Conservation (phyloP, 2,888 invertebrate species). For the Acronicta psi region DNA sequence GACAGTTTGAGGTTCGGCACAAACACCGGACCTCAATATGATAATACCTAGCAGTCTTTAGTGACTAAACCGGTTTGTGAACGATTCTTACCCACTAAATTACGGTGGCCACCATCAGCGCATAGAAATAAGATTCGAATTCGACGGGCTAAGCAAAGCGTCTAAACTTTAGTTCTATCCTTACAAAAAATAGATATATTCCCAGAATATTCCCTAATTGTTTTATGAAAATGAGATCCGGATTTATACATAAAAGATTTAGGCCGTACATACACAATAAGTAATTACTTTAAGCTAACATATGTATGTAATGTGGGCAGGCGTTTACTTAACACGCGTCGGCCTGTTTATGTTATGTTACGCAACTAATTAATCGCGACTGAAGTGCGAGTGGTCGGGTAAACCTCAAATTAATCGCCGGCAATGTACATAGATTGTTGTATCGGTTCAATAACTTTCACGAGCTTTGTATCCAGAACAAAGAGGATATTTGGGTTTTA, state of each 20-base stretch:
- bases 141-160: too few relatives aligned
- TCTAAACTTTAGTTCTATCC: too few relatives aligned
- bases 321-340: constrained; percentile 19
- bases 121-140: too few relatives aligned
- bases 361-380: constrained; percentile 46
- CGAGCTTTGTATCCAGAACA: background rate
- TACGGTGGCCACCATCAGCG: too few relatives aligned
- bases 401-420: constrained; percentile 45
- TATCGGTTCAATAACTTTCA: constrained; percentile 8
- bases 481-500: background rate
- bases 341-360: constrained; percentile 17
- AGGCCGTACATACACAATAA: background rate
- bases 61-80: too few relatives aligned
- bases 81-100: too few relatives aligned
- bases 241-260: background rate
- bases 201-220: background rate
- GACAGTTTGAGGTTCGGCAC: too few relatives aligned
- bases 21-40: too few relatives aligned
- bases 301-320: constrained; percentile 1
- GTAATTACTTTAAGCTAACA: background rate
- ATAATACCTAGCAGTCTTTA: too few relatives aligned
- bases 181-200: too few relatives aligned
- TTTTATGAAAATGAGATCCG: constrained; percentile 1
- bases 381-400: constrained; percentile 35
- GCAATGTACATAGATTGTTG: constrained; percentile 13